These are phyloP conservation scores for Hypanus sabinus DNA, from an alignment of 2,113 vertebrate species.

Conservation along the genomic window DNA sequence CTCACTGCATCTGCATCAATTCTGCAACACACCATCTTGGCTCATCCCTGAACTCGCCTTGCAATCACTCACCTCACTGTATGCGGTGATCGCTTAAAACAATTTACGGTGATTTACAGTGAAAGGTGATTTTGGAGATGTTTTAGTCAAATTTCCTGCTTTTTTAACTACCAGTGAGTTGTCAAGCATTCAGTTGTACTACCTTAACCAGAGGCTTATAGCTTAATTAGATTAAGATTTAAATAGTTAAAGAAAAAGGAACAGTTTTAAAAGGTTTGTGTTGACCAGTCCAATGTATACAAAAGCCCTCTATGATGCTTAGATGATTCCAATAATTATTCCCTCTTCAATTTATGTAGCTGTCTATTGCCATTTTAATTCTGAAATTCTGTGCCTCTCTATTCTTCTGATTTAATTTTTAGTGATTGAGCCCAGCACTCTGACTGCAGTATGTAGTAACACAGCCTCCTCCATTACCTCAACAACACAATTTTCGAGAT, in stretches of 20 bases:
- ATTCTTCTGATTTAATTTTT: background rate
- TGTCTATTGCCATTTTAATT: background rate
- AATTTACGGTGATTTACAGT: no score
- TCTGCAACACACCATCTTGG: no score
- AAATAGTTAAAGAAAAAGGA: background rate
- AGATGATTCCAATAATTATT: background rate
- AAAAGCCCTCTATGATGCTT: background rate
- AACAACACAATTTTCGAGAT: background rate
- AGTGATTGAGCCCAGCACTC: conserved; percentile 19
- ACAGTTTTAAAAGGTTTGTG: background rate
- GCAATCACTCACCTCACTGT: no score
- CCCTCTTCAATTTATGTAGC: background rate
- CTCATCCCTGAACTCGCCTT: no score
- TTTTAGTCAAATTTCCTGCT: no score
- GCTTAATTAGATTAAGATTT: background rate
- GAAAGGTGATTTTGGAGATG: no score
- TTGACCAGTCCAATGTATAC: background rate
- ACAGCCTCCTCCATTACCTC: background rate
- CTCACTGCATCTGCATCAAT: no score
- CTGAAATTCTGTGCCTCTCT: background rate
- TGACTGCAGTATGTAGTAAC: background rate
- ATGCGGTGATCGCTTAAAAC: no score
- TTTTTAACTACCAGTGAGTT: no score
- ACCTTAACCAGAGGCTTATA: background rate
- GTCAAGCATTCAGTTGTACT: no score